Base-by-base conservation (phyloP, 2,888 invertebrate species). In the Philopedon plagiatum region DNA sequence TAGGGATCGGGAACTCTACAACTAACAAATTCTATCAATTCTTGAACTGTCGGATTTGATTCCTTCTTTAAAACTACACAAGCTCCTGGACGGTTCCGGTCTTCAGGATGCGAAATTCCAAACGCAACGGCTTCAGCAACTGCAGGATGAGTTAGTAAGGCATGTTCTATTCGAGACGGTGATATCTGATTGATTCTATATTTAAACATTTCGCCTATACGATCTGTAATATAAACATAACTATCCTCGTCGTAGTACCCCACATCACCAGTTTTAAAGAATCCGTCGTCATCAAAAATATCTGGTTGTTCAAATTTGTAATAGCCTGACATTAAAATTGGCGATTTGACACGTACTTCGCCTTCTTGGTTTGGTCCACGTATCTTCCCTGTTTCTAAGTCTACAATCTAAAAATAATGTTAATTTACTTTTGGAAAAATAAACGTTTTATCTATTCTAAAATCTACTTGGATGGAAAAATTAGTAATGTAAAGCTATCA, bases 231-330 rank as follows among this genome's bases (percentile, higher is more conserved):
- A 78, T 81, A 88, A 65, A 85, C 85, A 74, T 86, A 85, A 75
- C 83, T 83, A 9, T 86, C 80, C 15, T 86, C 84, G 73, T 89
- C 88, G 72, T 87, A 86, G 73, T 86, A 87, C 21, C 86, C 84
- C 15, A 88, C 79, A 71, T 89, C 89, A 0, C 88, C 89, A 1
- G 87, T 86, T 76, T 85, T 86, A 26, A 87, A 81, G 85, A 86
- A 88, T 1, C 86, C 83, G 23, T 85, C 86, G 34, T 83, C 81
- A 1, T 86, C 82, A 61, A 86, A 85, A 0, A 83, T 78, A 18
- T 85, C 84, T 15, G 80, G 81, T 0, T 87, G 87, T 0, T 85
- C 86, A 60, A 81, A 71, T 34, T 85, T 86, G 77, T 87, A 86
- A 76, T 88, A 89, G 9, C 85, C 87, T 83, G 86, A 79, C 71